Evolutionary conservation across 2,797 vertebrate genomes (phyloP), one percentile per base, ranked within the genome.

Genomic region (Myotis pilosus): DNA sequence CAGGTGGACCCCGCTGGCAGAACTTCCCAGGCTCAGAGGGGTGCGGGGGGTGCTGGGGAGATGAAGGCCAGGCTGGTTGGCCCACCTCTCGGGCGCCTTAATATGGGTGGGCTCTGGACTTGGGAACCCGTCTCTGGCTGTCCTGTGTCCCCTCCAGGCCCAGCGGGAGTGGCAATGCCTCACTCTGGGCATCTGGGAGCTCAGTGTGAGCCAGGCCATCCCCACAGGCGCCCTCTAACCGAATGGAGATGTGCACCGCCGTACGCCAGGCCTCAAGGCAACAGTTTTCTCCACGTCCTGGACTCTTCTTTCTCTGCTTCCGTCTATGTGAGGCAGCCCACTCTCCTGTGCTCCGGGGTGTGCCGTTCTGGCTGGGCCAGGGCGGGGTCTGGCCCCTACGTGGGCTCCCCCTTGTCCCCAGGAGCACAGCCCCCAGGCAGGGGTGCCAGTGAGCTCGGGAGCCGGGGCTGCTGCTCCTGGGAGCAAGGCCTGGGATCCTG

Each of bases 231-330:
- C 69, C 38, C 69, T 36, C 75, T 28, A 44, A 57, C 60, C 80
- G 72, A 83, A 92, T 75, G 94, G 92, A 94, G 89, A 80, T 60
- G 80, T n/a, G 3, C 13, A 28, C 57, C 15, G 49, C 36, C 25
- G 38, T 57, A 41, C 76, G 64, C 78, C 33, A 79, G 89, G 76
- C 78, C 91, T 92, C 84, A 92, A 89, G 90, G 86, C 88, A 94
- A 79, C 53, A 76, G 80, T 9, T 51, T 89, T 55, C 47, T 72
- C 51, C 47, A 82, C 57, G 12, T 62, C 38, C 79, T 47, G 78
- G 75, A 47, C n/a, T 36, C 19, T 33, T 41, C 19, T 10, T 92
- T 74, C 38, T 23, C 25, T 30, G 19, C 30, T 71, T 87, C n/a
- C 55, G 2, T 72, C 68, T 60, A 8, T 86, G 83, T 81, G 91